These are phyloP conservation scores for Cephalopachus bancanus DNA, from an alignment of 2,797 vertebrate species.

Conservation along the genomic window DNA sequence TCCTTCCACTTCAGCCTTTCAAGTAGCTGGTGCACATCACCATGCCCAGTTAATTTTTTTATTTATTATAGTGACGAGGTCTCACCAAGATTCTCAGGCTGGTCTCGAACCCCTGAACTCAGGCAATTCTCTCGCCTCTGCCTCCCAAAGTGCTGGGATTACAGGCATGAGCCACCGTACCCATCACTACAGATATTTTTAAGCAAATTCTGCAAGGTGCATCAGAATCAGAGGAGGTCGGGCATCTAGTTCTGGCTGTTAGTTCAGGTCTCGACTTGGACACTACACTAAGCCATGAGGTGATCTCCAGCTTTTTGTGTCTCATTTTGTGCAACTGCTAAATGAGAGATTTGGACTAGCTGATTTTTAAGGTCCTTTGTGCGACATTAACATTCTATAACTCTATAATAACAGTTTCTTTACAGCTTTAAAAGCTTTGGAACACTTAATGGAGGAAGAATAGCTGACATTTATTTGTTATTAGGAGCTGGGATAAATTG, in stretches of 20 bases:
- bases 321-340: background rate
- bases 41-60: too few relatives aligned
- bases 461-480: background rate
- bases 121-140: too few relatives aligned
- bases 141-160: too few relatives aligned
- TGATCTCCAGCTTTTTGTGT: background rate
- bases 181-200: background rate
- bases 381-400: slow-evolving; percentile 3
- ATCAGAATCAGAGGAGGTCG: background rate
- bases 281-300: background rate
- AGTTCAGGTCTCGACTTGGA: background rate
- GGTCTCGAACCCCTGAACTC: too few relatives aligned
- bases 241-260: too few relatives aligned
- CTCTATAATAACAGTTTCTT: background rate
- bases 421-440: slow-evolving; percentile 3
- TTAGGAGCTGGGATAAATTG: background rate
- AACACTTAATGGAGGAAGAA: background rate
- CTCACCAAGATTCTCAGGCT: too few relatives aligned
- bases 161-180: too few relatives aligned
- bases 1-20: too few relatives aligned
- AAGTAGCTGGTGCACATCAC: too few relatives aligned
- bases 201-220: background rate
- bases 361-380: slow-evolving; percentile 32
- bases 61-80: too few relatives aligned
- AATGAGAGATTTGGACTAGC: background rate